These are phyloP conservation scores for Ia io DNA, from an alignment of 2,113 vertebrate genomes.

Conservation along the genomic window DNA sequence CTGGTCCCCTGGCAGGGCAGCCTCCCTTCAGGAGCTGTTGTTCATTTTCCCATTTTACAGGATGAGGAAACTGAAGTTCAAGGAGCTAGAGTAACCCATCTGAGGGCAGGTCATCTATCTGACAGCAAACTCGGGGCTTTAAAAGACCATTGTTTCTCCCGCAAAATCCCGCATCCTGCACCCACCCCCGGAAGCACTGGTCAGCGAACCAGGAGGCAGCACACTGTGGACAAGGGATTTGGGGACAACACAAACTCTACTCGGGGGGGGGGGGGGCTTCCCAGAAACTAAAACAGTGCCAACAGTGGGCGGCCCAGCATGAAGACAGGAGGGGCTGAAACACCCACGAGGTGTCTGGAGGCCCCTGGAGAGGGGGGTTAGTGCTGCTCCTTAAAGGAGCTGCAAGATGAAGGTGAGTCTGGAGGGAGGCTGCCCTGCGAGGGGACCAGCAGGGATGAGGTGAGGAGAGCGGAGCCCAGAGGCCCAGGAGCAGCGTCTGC, in stretches of 20 bases:
- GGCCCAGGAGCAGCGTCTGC: neutral
- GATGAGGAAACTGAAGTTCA: neutral
- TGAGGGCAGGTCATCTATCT: neutral
- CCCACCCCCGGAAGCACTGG: neutral
- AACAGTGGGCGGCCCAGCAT: neutral
- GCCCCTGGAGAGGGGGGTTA: neutral
- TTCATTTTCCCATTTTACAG: neutral
- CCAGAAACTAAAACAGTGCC: neutral
- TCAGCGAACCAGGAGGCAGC: neutral
- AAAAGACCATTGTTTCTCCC: neutral
- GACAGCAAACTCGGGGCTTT: neutral
- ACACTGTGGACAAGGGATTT: neutral
- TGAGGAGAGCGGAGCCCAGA: neutral
- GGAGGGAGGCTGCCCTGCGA: neutral
- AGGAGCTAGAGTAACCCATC: neutral
- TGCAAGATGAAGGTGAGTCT: rapidly evolving
- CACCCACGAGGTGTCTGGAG: rapidly evolving
- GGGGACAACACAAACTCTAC: neutral
- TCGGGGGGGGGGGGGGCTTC: neutral
- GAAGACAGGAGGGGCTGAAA: neutral
- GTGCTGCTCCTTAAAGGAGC: neutral
- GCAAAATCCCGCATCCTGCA: rapidly evolving
- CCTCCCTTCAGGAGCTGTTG: rapidly evolving
- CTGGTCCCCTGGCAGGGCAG: neutral
- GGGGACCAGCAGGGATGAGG: neutral